These are phyloP conservation scores for Tenualosa ilisha DNA, from an alignment of 2,797 vertebrate species.

Conservation along the genomic window DNA sequence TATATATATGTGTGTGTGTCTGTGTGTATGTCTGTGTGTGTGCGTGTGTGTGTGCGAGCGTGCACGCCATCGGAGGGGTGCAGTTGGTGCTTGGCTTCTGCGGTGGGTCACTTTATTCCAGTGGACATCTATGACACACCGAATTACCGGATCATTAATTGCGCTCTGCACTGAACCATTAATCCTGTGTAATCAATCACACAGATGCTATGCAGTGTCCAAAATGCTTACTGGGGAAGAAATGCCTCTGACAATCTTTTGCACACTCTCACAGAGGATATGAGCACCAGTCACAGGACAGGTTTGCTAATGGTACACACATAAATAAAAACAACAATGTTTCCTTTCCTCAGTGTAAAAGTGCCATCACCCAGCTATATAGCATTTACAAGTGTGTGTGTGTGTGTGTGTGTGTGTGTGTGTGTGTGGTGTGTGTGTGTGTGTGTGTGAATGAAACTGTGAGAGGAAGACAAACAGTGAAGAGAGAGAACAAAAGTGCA, in stretches of 20 bases:
- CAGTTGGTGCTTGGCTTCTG: neutral
- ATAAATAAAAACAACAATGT: neutral
- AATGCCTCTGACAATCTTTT: neutral
- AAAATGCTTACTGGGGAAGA: neutral
- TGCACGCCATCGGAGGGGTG: neutral
- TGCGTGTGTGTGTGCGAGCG: neutral
- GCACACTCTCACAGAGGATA: neutral
- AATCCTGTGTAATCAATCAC: neutral
- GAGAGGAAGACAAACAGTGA: constrained; percentile 16
- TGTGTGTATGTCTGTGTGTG: neutral
- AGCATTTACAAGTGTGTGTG: no score
- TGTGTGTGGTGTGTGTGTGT: neutral
- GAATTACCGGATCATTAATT: constrained; percentile 9
- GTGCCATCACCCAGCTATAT: no score
- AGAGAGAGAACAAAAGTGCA: constrained; percentile 34
- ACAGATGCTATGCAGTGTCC: neutral
- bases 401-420: no score
- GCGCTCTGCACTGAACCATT: neutral
- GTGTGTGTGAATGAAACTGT: neutral
- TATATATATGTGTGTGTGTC: neutral
- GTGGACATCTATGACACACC: neutral
- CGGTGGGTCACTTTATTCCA: neutral
- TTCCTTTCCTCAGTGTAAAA: no score
- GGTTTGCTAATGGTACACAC: neutral
- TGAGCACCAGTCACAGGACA: neutral